phyloP scores from a whole-genome alignment of 2,888 invertebrate species.

The Drosophila hawaiiensis region DNA sequence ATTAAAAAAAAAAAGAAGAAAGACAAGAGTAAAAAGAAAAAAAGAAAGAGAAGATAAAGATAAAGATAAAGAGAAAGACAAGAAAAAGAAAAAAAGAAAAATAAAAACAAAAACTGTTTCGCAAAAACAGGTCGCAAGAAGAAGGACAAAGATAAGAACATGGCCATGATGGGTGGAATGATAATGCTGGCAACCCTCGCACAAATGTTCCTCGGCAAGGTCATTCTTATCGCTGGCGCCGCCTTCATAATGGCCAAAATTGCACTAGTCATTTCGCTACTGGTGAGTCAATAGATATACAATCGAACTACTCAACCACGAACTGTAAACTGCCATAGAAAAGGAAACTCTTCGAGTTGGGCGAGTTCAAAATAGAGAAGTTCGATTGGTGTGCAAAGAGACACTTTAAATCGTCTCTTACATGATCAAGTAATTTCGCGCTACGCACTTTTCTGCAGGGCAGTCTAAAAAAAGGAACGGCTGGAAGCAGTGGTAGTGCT shows the following conservation, averaged over 20 bases:
- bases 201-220: slow-evolving; percentile 89
- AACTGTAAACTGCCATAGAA: neutral
- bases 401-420: neutral
- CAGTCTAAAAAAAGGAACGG: slow-evolving; percentile 88
- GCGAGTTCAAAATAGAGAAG: neutral
- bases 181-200: slow-evolving; percentile 88
- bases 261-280: slow-evolving; percentile 87
- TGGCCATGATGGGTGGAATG: slow-evolving; percentile 88
- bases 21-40: slow-evolving; percentile 1
- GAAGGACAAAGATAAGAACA: slow-evolving; percentile 85
- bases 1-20: slow-evolving; percentile 23
- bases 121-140: slow-evolving; percentile 86
- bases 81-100: slow-evolving; percentile 37
- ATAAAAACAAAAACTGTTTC: slow-evolving; percentile 74
- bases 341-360: neutral
- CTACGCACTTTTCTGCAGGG: slow-evolving; percentile 84
- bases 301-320: neutral
- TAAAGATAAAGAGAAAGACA: slow-evolving; percentile 12
- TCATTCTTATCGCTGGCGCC: slow-evolving; percentile 89
- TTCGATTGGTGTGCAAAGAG: neutral
- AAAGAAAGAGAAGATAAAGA: slow-evolving; percentile 6
- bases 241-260: slow-evolving; percentile 89
- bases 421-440: slow-evolving; percentile 39
- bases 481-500: slow-evolving; percentile 84
- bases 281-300: slow-evolving; percentile 83